Conservation (phyloP, 2,888 invertebrate species). For the Latheticus oryzae region DNA sequence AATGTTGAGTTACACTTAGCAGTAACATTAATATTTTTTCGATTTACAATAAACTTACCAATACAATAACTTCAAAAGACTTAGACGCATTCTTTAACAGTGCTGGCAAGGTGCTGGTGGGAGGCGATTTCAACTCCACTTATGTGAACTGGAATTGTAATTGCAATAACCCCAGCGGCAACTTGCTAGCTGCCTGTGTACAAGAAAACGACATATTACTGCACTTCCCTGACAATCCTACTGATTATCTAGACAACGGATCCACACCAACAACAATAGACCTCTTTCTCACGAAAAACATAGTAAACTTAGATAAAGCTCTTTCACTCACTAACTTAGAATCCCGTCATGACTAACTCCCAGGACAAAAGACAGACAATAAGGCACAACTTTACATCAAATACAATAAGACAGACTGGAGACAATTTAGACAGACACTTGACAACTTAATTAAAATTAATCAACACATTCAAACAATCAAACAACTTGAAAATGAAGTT, state of each 20-base stretch:
- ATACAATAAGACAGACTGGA: no score
- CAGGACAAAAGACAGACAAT: no score
- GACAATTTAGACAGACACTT: no score
- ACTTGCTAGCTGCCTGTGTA: background rate
- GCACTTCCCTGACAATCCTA: constrained; percentile 2
- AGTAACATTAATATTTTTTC: constrained; percentile 1
- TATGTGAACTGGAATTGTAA: constrained; percentile 1
- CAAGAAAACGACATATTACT: background rate
- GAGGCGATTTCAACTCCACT: constrained; percentile 2
- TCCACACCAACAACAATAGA: constrained; percentile 4
- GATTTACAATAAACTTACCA: background rate
- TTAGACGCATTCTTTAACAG: background rate
- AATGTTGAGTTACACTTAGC: no score
- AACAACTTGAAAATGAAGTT: no score
- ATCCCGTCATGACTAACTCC: constrained; percentile 1
- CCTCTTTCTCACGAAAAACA: constrained; percentile 11
- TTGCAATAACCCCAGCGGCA: background rate
- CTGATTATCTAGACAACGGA: background rate
- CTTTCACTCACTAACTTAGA: background rate
- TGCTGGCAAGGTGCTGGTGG: background rate
- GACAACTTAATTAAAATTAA: no score
- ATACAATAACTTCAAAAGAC: background rate
- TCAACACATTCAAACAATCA: no score
- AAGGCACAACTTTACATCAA: no score
- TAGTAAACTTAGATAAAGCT: background rate